Evolutionary conservation across 2,113 vertebrate genomes (phyloP).

Genomic region (Sula dactylatra): DNA sequence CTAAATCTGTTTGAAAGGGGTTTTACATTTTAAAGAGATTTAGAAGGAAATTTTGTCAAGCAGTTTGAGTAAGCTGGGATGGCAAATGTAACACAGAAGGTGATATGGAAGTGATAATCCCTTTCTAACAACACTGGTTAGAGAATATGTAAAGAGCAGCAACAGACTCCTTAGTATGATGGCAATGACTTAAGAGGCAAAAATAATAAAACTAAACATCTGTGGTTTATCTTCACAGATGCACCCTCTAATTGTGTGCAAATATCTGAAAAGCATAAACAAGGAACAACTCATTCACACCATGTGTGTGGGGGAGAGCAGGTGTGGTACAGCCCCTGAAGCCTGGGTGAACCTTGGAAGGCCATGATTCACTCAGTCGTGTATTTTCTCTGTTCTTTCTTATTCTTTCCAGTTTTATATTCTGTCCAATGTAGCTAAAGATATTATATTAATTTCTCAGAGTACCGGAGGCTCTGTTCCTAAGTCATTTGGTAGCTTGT

Average conservation of each 20-base stretch:
- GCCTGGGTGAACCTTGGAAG: background rate
- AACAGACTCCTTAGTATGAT: background rate
- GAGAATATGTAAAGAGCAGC: background rate
- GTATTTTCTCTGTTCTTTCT: background rate
- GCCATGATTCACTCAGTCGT: background rate
- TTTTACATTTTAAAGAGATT: background rate
- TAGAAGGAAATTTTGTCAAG: background rate
- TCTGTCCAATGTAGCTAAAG: background rate
- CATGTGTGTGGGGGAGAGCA: background rate
- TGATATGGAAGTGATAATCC: background rate
- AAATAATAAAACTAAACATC: background rate
- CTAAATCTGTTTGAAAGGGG: background rate
- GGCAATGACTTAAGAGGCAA: background rate
- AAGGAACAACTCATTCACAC: background rate
- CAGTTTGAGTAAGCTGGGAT: background rate
- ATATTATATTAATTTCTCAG: background rate
- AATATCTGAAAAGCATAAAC: background rate
- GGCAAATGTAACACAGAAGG: background rate
- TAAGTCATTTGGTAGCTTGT: background rate
- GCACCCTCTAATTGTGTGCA: background rate
- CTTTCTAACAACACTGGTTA: background rate
- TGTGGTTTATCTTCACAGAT: background rate
- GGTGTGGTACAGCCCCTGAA: background rate
- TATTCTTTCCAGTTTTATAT: background rate
- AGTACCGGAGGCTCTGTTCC: background rate